Evolutionary conservation across 1,140 invertebrate genomes (phyloP).

Genomic region (Drosophila rufa): DNA sequence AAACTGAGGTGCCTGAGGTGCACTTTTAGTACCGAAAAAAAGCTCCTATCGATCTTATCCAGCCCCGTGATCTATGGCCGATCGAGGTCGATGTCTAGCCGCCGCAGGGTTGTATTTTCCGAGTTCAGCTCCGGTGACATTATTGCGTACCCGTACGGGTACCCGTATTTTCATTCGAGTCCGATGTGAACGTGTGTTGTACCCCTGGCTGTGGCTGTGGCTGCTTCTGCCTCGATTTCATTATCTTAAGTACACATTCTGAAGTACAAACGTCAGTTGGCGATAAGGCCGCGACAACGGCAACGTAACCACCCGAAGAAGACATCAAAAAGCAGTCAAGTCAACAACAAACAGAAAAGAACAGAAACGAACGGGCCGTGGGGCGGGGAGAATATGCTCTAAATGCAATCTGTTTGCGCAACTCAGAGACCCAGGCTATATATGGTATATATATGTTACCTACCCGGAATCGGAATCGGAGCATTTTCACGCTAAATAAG

Average conservation of each 20-base stretch:
- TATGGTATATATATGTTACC: conserved; percentile 26
- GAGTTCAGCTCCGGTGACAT: conserved; percentile 2
- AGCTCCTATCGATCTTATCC: conserved; percentile 41
- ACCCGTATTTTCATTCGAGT: conserved; percentile 14
- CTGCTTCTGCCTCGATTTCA: conserved; percentile 66
- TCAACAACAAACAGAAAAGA: conserved; percentile 60
- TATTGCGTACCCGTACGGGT: not conserved
- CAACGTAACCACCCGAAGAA: conserved; percentile 44
- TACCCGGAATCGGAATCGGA: not conserved
- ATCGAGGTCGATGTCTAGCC: conserved; percentile 10
- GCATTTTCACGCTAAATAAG: conserved; percentile 50
- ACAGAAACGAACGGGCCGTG: conserved; percentile 2
- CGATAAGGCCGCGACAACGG: conserved; percentile 56
- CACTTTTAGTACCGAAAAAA: conserved; percentile 12
- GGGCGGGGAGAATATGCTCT: conserved; percentile 58
- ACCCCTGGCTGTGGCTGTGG: conserved; percentile 7
- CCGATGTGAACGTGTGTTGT: conserved; percentile 19
- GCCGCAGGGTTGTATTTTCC: not conserved
- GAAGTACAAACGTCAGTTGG: conserved; percentile 83
- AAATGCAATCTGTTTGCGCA: conserved; percentile 78
- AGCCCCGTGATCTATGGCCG: conserved; percentile 14
- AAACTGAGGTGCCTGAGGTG: not conserved
- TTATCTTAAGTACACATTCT: conserved; percentile 84
- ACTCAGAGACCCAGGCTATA: conserved; percentile 19
- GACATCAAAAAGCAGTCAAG: conserved; percentile 63